Evolutionary conservation across 30 jellyfish, hydroid and myxozoan species (phyloP).

Genomic region (Hydractinia echinata): DNA sequence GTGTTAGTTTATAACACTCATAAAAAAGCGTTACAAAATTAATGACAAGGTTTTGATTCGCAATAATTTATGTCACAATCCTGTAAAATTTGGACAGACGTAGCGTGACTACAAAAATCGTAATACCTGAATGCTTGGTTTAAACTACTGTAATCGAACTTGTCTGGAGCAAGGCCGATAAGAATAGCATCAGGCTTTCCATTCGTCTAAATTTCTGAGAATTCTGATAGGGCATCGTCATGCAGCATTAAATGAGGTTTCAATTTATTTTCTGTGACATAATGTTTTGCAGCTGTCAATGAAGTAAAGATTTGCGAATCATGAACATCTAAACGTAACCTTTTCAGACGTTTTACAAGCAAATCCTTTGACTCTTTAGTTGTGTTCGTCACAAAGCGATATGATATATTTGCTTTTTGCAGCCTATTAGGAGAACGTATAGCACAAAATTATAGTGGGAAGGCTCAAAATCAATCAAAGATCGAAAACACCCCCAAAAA

Average conservation of each 20-base stretch:
- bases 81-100: background rate
- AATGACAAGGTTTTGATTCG: no score
- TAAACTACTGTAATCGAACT: conserved; percentile 6
- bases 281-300: conserved; percentile 17
- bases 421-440: background rate
- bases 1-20: no score
- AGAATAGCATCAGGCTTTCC: conserved; percentile 32
- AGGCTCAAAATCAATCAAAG: background rate
- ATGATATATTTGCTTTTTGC: conserved; percentile 4
- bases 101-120: background rate
- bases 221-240: conserved; percentile 29
- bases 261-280: background rate
- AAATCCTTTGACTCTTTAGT: conserved; percentile 26
- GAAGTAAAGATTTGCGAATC: conserved; percentile 16
- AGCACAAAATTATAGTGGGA: background rate
- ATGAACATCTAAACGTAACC: conserved; percentile 1
- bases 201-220: background rate
- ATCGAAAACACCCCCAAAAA: background rate
- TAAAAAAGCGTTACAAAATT: no score
- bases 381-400: conserved; percentile 26
- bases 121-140: conserved; percentile 28
- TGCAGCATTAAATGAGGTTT: conserved; percentile 10
- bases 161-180: conserved; percentile 29
- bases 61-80: no score
- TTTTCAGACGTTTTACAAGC: conserved; percentile 14